A percentile compares a stretch with the other conserved stretches of the same genome.
Conservation (phyloP, 1,140 invertebrate species). For the Coenobita brevimanus region DNA sequence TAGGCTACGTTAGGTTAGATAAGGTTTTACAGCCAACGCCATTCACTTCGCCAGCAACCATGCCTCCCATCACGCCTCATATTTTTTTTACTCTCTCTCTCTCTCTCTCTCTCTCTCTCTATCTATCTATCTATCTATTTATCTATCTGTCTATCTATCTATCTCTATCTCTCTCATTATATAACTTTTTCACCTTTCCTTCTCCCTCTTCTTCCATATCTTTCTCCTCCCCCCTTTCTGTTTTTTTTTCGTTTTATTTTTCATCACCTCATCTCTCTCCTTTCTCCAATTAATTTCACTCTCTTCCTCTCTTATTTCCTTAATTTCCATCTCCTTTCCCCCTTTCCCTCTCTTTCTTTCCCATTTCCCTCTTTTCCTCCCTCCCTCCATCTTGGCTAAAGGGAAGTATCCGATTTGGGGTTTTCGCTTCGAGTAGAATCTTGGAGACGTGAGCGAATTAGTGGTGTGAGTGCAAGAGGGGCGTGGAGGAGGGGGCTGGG, state of each 20-base stretch:
- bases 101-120: not conserved
- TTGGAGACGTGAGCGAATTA: constrained; percentile 42
- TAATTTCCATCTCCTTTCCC: not conserved
- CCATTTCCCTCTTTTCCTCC: not conserved
- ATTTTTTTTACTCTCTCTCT: not conserved
- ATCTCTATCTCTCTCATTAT: too few species aligned
- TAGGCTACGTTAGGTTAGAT: too few species aligned
- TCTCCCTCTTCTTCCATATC: too few species aligned
- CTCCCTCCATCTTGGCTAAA: not conserved
- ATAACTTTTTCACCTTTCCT: too few species aligned
- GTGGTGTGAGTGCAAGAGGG: constrained; percentile 13
- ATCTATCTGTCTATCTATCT: too few species aligned
- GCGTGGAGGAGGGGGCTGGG: not conserved
- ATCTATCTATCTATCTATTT: too few species aligned
- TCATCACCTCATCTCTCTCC: too few species aligned
- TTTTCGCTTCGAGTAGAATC: constrained; percentile 43
- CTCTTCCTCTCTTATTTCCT: too few species aligned
- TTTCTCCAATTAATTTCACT: too few species aligned
- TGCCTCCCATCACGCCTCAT: not conserved
- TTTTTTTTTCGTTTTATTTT: too few species aligned
- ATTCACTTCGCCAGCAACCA: not conserved
- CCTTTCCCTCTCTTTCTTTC: not conserved
- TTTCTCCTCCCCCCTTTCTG: too few species aligned
- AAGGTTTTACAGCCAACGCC: too few species aligned
- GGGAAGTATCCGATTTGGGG: constrained; percentile 32